Evolutionary conservation across 2,797 vertebrate genomes (phyloP), one percentile per base, ranked within the genome.

Genomic region (Gadopsis bispinosus): DNA sequence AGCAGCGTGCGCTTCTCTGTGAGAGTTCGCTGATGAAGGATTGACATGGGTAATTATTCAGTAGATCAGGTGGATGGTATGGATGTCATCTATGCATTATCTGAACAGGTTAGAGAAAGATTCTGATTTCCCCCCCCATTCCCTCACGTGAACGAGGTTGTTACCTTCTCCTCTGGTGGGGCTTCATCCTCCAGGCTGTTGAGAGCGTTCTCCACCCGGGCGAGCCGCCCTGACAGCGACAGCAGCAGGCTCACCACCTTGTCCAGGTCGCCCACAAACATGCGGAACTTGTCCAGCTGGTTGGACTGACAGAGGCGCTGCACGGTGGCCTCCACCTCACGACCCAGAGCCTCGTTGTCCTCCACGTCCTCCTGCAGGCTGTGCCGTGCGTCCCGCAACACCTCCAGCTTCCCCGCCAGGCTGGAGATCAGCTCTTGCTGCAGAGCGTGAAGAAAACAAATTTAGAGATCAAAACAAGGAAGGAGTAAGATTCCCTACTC

Each of bases 261-360:
- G 93, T 99, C 98, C 90, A 99, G 93, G 90, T 99, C 98, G 0
- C 98, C 97, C 1, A 97, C 95, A 56, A 99, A 98, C 98, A 98
- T 98, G 45, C 96, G 93, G 90, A 97, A 99, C 91, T 97, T 98
- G 91, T 99, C 98, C 0, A 97, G 96, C 89, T 99, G 97, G 43
- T 97, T 97, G 87, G 97, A 94, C 79, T 94, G 97, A 91, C 98
- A 99, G 83, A 97, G 95, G 0, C 93, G 92, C 89, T 96, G 96
- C 65, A 96, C 97, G 0, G 95, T 91, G 78, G 93, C 93, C 90
- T 99, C 97, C 79, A 99, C 97, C 77, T 98, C 95, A 0, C 95
- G 95, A 0, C 98, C 98, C 41, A 99, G 94, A 0, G 91, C 92
- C 35, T 95, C 96, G 74, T 99, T 99, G 75, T 96, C 96, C 89